phyloP scores from a whole-genome alignment of 2,797 vertebrate genomes.

The Falco berigora region DNA sequence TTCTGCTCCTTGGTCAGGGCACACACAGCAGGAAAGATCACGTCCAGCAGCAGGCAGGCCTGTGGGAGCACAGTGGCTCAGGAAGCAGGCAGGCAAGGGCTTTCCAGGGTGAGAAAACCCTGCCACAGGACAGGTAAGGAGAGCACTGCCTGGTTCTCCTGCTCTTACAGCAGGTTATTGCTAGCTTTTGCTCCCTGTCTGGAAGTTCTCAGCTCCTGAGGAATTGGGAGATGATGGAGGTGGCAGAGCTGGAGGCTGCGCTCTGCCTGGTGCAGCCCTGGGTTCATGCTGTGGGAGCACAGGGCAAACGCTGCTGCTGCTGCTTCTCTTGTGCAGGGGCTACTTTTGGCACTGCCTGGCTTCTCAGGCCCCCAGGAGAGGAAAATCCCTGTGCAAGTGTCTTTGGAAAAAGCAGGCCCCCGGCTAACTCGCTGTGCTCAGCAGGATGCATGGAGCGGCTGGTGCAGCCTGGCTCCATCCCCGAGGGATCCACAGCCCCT shows the following conservation, averaged over 20 bases:
- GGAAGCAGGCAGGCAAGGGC: rapidly evolving
- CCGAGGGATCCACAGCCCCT: neutral
- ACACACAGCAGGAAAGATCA: conserved; percentile 77
- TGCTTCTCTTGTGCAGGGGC: neutral
- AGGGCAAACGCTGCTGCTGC: neutral
- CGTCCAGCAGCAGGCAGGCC: conserved; percentile 77
- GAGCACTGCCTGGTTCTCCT: neutral
- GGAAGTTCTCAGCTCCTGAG: neutral
- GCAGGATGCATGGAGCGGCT: rapidly evolving
- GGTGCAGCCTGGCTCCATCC: neutral
- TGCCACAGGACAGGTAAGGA: rapidly evolving
- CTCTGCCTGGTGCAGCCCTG: neutral
- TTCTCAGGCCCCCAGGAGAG: neutral
- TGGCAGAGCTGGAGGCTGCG: neutral
- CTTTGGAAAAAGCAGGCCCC: neutral
- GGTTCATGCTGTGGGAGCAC: neutral
- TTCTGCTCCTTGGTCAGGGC: conserved; percentile 76
- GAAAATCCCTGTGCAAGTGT: neutral
- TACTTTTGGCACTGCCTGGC: neutral
- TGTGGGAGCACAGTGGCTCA: neutral
- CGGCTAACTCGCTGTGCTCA: rapidly evolving
- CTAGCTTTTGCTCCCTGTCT: neutral
- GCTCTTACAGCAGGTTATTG: neutral
- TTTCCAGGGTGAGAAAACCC: neutral
- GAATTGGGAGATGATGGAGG: neutral